Evolutionary conservation across 2,888 invertebrate species (phyloP).

Genomic region (Euphydryas editha): DNA sequence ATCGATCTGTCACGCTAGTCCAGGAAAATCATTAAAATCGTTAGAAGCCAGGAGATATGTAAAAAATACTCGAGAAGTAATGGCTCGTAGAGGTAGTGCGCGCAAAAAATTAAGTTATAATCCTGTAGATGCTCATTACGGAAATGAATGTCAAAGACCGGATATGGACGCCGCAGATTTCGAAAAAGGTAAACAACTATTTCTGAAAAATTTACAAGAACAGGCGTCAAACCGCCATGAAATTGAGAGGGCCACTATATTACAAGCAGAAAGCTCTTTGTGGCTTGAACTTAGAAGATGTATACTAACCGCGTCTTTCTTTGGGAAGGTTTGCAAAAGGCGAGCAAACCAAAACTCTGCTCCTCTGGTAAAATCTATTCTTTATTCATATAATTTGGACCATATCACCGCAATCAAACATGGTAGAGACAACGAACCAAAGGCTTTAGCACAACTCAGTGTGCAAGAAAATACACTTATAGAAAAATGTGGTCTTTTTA

Average conservation of each 20-base stretch:
- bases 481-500: slow-evolving; percentile 41
- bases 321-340: slow-evolving; percentile 14
- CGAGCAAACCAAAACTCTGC: slow-evolving; percentile 12
- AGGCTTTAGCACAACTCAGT: slow-evolving; percentile 28
- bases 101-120: slow-evolving; percentile 1
- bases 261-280: slow-evolving; percentile 36
- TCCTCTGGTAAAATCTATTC: slow-evolving; percentile 41
- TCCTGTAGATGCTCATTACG: slow-evolving; percentile 11
- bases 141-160: slow-evolving; percentile 11
- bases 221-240: slow-evolving; percentile 2
- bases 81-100: slow-evolving; percentile 9
- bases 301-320: slow-evolving; percentile 41
- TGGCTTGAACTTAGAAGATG: slow-evolving; percentile 40
- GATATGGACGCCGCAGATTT: slow-evolving; percentile 13
- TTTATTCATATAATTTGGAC: slow-evolving; percentile 39
- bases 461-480: slow-evolving; percentile 33
- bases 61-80: background rate
- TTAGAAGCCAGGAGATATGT: background rate
- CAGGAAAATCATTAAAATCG: slow-evolving; percentile 13
- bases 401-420: slow-evolving; percentile 36
- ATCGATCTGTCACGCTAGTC: background rate
- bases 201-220: slow-evolving; percentile 20
- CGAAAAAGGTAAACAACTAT: slow-evolving; percentile 7
- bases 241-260: slow-evolving; percentile 23
- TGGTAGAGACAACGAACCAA: slow-evolving; percentile 36